Base-by-base conservation (phyloP, 2,113 vertebrate species). In the Mesembrinibis cayennensis region DNA sequence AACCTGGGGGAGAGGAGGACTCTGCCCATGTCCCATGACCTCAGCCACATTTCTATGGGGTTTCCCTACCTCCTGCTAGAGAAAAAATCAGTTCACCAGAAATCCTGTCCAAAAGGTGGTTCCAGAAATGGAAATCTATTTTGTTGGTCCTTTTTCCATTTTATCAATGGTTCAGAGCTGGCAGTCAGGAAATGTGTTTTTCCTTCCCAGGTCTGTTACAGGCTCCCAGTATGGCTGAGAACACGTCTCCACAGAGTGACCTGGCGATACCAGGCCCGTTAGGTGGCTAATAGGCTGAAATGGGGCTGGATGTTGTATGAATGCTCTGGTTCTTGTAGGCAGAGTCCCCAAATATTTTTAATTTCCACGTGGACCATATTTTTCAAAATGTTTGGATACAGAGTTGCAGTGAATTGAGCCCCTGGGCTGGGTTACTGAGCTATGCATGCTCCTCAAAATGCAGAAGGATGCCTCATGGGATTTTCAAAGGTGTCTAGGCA, bases 181-280 rank as follows among this genome's bases (percentile, higher is more conserved):
- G 44, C 34, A 49, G 67, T 55, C 34, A 52, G 34, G 25, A 89
- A 93, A 81, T 23, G 11, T 90, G 25, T 1, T n/a, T 72, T 58
- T 69, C 38, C 34, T 66, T 78, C 32, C 56, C 22, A 79, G 18
- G 10, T 7, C 36, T 50, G 2, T 81, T 21, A 36, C 0, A 5
- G 15, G 9, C 15, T 78, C 22, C 21, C 65, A 36, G 13, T 34
- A 20, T 10, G 21, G 26, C 52, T 95, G n/a, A 49, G 53, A 89
- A 78, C 11, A 26, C 1, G 2, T 27, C 62, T 81, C 47, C 11
- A 2, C 10, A 44, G 45, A 92, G 62, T n/a, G 38, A 40, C 1
- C 1, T 45, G n/a, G 44, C 0, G 0, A 63, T 16, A 82, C 14
- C 38, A 80, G n/a, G 27, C n/a, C 49, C 6, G 3, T 50, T n/a